Conservation (phyloP, 37 sponge, comb jelly and placozoan species). For the Spongilla lacustris region DNA sequence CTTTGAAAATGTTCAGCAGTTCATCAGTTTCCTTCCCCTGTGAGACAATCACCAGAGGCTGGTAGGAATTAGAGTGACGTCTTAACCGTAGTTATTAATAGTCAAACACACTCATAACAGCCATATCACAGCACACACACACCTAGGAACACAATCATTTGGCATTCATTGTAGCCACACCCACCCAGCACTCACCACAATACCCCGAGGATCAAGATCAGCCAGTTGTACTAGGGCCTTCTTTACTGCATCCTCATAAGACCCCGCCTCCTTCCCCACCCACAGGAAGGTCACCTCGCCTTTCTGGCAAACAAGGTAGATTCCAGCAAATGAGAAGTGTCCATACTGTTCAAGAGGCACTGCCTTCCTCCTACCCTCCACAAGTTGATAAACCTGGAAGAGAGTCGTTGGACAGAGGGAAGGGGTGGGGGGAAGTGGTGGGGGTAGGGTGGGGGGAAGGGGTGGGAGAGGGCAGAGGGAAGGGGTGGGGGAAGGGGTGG, state of each 20-base stretch:
- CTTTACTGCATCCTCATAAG: too few species aligned
- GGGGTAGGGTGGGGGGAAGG: neutral
- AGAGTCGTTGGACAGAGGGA: neutral
- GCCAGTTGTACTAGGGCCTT: too few species aligned
- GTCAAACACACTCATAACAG: too few species aligned
- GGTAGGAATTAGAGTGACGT: neutral
- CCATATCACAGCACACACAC: too few species aligned
- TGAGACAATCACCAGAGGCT: conserved; percentile 58
- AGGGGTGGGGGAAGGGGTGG: neutral
- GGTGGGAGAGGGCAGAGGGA: neutral
- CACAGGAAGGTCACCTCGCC: too few species aligned
- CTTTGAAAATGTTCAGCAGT: conserved; percentile 72
- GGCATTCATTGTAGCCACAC: too few species aligned
- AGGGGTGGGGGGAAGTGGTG: neutral
- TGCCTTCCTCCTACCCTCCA: neutral
- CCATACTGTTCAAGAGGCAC: conserved; percentile 45
- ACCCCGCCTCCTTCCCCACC: too few species aligned
- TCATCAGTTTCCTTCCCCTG: conserved; percentile 54
- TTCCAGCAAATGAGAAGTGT: conserved; percentile 25
- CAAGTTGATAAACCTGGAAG: neutral
- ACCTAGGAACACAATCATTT: too few species aligned
- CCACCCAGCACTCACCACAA: too few species aligned
- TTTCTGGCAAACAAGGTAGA: too few species aligned
- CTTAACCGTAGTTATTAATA: neutral
- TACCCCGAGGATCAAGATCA: too few species aligned